These are phyloP conservation scores for Athene cunicularia DNA, from an alignment of 2,113 vertebrate genomes.

Conservation along the genomic window DNA sequence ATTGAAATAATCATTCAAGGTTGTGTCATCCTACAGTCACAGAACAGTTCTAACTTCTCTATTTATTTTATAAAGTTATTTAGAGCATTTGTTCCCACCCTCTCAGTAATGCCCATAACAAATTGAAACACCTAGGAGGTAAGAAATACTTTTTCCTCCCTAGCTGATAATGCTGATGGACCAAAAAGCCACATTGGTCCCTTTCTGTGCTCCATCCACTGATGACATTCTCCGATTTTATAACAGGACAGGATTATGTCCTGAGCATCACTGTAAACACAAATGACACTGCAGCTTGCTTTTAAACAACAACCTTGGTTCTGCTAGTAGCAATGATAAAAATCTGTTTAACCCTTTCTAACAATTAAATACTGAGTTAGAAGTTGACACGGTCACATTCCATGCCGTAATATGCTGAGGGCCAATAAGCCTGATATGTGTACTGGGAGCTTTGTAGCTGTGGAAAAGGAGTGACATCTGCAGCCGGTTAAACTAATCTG, in stretches of 20 bases:
- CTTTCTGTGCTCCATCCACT: neutral
- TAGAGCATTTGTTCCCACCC: neutral
- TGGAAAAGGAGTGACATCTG: neutral
- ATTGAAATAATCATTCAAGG: neutral
- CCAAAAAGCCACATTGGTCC: neutral
- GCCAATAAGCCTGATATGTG: neutral
- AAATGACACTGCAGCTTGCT: accelerated
- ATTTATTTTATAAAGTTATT: neutral
- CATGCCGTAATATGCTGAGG: neutral
- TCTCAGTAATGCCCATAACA: neutral
- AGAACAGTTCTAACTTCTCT: neutral
- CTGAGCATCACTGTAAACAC: neutral
- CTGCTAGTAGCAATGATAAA: neutral
- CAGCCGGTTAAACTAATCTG: neutral
- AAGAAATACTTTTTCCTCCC: neutral
- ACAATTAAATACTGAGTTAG: neutral
- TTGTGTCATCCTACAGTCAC: neutral
- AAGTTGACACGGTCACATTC: neutral
- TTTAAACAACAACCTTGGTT: neutral
- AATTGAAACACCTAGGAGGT: neutral
- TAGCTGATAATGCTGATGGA: neutral
- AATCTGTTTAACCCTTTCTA: neutral
- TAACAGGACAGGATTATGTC: neutral
- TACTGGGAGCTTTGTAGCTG: neutral
- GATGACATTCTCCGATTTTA: neutral